phyloP scores from a whole-genome alignment of 2,797 vertebrate genomes.

The Buphagus erythrorhynchus region DNA sequence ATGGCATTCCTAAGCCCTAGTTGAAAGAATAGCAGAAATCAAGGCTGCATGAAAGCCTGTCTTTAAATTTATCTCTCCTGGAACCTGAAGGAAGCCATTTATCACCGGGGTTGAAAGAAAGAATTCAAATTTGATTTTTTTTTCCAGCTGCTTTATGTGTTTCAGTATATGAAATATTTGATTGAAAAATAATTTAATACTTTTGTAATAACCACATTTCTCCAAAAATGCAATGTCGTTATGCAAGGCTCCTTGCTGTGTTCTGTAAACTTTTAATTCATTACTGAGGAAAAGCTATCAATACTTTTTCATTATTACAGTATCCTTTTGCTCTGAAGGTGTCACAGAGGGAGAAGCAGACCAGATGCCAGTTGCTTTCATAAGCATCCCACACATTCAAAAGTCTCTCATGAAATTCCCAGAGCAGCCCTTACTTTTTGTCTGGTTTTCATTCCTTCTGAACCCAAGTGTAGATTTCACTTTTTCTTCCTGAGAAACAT shows the following conservation, averaged over 20 bases:
- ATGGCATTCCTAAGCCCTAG: not conserved
- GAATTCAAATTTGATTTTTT: constrained; percentile 19
- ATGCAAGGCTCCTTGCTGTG: not conserved
- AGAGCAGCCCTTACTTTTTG: not conserved
- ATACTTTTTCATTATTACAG: not conserved
- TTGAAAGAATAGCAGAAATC: not conserved
- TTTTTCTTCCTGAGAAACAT: not conserved
- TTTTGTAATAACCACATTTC: not conserved
- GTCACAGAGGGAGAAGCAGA: not conserved
- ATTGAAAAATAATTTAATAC: constrained; percentile 53
- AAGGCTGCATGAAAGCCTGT: not conserved
- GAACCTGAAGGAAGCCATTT: not conserved
- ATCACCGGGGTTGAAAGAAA: not conserved
- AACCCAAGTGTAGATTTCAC: not conserved
- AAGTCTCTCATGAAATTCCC: not conserved
- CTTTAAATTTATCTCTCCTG: not conserved
- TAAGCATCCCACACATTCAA: not conserved
- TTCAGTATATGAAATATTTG: constrained; percentile 33
- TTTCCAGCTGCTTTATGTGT: constrained; percentile 24
- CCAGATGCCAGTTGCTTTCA: not conserved
- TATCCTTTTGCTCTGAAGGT: constrained; percentile 11
- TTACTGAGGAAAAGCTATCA: not conserved
- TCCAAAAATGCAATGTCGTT: not conserved
- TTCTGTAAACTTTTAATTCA: constrained; percentile 36
- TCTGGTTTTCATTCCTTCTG: not conserved